Evolutionary conservation across 64 coral and sea anemone species (phyloP), one percentile per base, ranked within the genome.

Genomic region (Montipora foliosa): DNA sequence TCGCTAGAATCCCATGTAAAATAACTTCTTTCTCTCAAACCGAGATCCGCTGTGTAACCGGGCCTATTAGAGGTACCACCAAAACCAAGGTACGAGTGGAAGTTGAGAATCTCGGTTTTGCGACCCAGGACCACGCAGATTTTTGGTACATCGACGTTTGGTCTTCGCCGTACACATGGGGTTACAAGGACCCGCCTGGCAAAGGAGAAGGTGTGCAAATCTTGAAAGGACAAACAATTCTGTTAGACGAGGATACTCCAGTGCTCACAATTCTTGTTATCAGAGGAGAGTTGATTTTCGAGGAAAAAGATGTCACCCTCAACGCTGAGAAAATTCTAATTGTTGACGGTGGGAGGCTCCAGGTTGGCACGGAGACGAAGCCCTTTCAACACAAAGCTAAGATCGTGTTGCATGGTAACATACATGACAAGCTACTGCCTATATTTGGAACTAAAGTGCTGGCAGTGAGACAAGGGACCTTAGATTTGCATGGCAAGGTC

Each of bases 381-480:
- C 92, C 96, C 37, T 98, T 98, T 66, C 76, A 94, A 47, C 92
- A 94, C 84, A 94, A 92, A 50, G 89, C 96, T 13, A 94, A 61
- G 70, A 94, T 98, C 58, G 76, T 84, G 15, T 77, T 98, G 4
- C 84, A 98, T 86, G 96, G 96, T 11, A 61, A 89, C 25, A 21
- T 74, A 7, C 62, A 79, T 10, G 82, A 86, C 20, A 87, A 80
- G 16, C 58, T 82, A n/a, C n/a, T 98, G 46, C 96, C 96, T 17
- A 85, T 98, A 69, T 98, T 92, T 92, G 96, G 96, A 47, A 79
- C 96, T 6, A 98, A 98, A 76, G 93, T 90, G 1, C 79, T 98
- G 51, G 96, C 96, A 8, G 89, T 98, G 2, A 75, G 96, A 21
- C 89, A 98, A 84, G 96, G 96, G 17, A 94, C 55, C 59, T 70